Conservation (phyloP, 2,797 vertebrate species). For the Chelonia mydas region DNA sequence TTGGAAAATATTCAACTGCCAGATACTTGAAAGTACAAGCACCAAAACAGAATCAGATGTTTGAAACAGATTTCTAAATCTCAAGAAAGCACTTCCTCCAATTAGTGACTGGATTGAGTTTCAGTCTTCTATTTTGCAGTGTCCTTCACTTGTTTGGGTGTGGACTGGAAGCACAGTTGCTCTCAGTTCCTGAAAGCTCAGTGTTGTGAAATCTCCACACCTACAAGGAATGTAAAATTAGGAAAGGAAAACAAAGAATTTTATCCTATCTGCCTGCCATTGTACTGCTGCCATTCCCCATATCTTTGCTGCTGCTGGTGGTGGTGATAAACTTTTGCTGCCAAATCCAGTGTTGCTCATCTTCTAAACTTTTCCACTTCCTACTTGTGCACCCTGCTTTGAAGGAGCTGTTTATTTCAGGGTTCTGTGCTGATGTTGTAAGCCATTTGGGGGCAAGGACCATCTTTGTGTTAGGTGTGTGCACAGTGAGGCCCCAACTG, state of each 20-base stretch:
- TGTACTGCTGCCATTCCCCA: background rate
- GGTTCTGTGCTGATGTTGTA: slow-evolving; percentile 13
- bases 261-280: background rate
- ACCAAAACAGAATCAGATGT: slow-evolving; percentile 63
- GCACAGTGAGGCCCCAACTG: background rate
- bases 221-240: slow-evolving; percentile 22
- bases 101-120: slow-evolving; percentile 30
- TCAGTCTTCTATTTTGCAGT: slow-evolving; percentile 57
- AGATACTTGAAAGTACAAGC: slow-evolving; percentile 65
- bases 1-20: slow-evolving; percentile 71
- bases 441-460: background rate
- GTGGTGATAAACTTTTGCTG: background rate
- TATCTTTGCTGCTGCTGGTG: background rate
- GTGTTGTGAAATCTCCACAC: slow-evolving; percentile 43
- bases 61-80: slow-evolving; percentile 57
- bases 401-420: slow-evolving; percentile 19
- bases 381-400: slow-evolving; percentile 14
- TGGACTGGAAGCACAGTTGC: slow-evolving; percentile 44
- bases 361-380: slow-evolving; percentile 11
- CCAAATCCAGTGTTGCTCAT: background rate
- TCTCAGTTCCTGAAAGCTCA: slow-evolving; percentile 56
- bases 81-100: slow-evolving; percentile 65
- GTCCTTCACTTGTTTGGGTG: slow-evolving; percentile 60
- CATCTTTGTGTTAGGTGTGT: background rate
- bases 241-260: background rate